Conservation (phyloP, 2,888 invertebrate species). For the Drosophila acutilabella region DNA sequence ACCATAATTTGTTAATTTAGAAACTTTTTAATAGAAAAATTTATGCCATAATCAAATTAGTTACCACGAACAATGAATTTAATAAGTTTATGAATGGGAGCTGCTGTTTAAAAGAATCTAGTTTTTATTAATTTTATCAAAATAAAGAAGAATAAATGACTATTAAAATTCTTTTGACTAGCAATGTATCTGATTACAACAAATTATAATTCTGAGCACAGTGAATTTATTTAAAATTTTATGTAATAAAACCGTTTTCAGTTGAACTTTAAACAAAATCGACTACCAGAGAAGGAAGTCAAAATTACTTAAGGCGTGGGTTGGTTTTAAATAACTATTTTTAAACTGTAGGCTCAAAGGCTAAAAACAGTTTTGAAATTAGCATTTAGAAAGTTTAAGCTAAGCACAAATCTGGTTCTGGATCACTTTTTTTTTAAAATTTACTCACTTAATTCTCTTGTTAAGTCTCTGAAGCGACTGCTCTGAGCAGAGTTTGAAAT, state of each 20-base stretch:
- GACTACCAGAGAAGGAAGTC: slow-evolving; percentile 30
- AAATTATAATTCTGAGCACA: too few species aligned
- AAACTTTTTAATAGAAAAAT: too few species aligned
- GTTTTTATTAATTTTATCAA: too few species aligned
- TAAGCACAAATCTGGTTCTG: neutral
- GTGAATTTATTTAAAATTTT: neutral
- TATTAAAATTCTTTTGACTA: too few species aligned
- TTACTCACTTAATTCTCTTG: slow-evolving; percentile 31
- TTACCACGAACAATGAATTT: too few species aligned
- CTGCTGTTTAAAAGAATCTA: too few species aligned
- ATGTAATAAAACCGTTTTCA: neutral
- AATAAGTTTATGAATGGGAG: too few species aligned
- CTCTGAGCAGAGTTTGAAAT: slow-evolving; percentile 48
- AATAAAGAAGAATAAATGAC: too few species aligned
- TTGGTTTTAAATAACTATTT: slow-evolving; percentile 1
- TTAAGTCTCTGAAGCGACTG: slow-evolving; percentile 28
- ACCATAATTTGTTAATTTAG: too few species aligned
- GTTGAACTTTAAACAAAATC: neutral
- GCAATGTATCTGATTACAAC: too few species aligned
- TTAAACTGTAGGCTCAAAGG: slow-evolving; percentile 6
- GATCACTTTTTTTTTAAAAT: neutral
- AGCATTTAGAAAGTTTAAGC: slow-evolving; percentile 49
- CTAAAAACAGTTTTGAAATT: slow-evolving; percentile 4
- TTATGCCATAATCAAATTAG: too few species aligned
- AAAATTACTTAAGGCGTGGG: slow-evolving; percentile 22